These are phyloP conservation scores for Hypocryptadius cinnamomeus DNA, from an alignment of 2,113 vertebrate species.

Conservation along the genomic window DNA sequence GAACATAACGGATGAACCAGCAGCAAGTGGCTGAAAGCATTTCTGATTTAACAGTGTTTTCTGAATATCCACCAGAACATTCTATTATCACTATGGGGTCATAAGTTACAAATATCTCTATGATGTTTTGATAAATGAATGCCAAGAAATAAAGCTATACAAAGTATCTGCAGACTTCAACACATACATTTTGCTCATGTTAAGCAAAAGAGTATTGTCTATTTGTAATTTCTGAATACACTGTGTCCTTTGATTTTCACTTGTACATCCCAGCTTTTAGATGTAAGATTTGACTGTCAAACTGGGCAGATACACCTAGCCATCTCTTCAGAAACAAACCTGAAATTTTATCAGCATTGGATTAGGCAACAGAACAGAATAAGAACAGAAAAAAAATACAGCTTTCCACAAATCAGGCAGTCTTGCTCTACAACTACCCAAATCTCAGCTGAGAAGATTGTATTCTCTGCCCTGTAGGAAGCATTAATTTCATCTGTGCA, in stretches of 20 bases:
- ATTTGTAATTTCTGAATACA: not conserved
- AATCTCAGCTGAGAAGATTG: not conserved
- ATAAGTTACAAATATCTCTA: not conserved
- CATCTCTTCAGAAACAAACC: constrained; percentile 1
- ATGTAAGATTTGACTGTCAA: not conserved
- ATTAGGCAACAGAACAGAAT: not conserved
- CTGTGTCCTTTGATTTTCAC: not conserved
- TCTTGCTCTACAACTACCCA: not conserved
- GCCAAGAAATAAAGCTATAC: constrained; percentile 9
- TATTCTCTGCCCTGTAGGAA: not conserved
- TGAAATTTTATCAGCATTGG: not conserved
- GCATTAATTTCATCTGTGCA: not conserved
- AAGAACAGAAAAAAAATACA: not conserved
- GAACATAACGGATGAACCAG: not conserved
- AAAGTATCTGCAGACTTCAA: not conserved
- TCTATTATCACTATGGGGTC: not conserved
- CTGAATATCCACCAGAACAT: not conserved
- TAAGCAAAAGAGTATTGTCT: not conserved
- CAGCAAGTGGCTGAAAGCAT: not conserved
- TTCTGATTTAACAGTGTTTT: not conserved
- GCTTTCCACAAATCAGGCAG: not conserved
- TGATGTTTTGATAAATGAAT: not conserved
- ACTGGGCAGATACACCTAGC: not conserved
- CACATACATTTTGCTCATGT: not conserved
- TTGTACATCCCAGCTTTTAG: not conserved